Evolutionary conservation across 1,140 invertebrate species (phyloP).

Genomic region (Dolichoris vasculosae): DNA sequence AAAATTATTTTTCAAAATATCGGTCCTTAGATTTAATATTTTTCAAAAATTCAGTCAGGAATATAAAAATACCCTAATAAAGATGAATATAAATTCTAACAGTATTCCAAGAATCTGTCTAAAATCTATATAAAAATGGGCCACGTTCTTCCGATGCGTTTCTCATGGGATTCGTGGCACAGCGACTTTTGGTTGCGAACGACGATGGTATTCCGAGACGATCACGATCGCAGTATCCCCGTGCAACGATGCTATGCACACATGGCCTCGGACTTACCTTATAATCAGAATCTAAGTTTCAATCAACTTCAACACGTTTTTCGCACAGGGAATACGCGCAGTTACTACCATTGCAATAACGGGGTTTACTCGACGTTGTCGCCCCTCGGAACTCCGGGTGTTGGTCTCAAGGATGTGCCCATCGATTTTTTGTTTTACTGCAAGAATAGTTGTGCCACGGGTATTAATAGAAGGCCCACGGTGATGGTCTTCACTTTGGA

Average conservation of each 20-base stretch:
- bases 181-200: not conserved
- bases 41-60: not conserved
- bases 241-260: slow-evolving; percentile 20
- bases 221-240: not conserved
- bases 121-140: slow-evolving; percentile 19
- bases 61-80: too few relatives aligned
- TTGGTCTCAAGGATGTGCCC: not conserved
- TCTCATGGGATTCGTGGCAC: not conserved
- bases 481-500: slow-evolving; percentile 17
- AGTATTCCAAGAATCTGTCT: slow-evolving; percentile 17
- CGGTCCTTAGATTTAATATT: not conserved
- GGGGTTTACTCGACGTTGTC: not conserved
- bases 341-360: not conserved
- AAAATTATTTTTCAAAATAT: too few relatives aligned
- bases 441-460: slow-evolving; percentile 18
- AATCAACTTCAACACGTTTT: not conserved
- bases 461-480: slow-evolving; percentile 19
- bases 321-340: not conserved
- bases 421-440: slow-evolving; percentile 8
- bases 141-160: not conserved
- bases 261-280: not conserved
- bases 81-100: not conserved
- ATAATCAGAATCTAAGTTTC: not conserved
- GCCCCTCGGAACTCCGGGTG: not conserved
- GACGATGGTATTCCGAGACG: not conserved